Percentiles rank a stretch among this genome's conserved stretches.
phyloP scores from a whole-genome alignment of 2,797 vertebrate species.

The Phoebastria nigripes region DNA sequence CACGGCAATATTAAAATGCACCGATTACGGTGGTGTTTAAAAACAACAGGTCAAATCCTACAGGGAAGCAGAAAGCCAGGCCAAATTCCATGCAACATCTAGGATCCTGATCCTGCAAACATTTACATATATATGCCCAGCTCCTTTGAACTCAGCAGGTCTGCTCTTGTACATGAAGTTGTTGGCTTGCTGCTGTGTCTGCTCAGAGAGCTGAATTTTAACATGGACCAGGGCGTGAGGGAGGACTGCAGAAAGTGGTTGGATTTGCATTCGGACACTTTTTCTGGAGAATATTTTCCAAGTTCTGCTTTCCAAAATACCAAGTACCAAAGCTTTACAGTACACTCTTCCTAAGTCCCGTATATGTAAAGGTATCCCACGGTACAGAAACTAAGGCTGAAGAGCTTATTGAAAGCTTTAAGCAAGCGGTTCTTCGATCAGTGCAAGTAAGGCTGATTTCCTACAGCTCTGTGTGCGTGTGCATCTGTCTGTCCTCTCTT shows the following conservation, averaged over 20 bases:
- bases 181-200: background rate
- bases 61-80: constrained; percentile 1
- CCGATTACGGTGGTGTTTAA: constrained; percentile 23
- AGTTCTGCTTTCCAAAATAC: background rate
- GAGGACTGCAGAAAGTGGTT: background rate
- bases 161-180: background rate
- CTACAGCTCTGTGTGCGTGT: background rate
- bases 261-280: background rate
- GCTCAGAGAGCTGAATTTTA: background rate
- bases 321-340: background rate
- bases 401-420: background rate
- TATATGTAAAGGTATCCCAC: background rate
- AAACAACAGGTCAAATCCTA: constrained; percentile 47
- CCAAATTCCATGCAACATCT: background rate
- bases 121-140: background rate
- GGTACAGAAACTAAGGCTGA: background rate
- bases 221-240: background rate
- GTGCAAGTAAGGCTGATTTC: background rate
- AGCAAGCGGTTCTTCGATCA: background rate
- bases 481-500: background rate
- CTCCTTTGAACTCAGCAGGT: constrained; percentile 16
- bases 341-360: background rate
- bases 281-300: background rate
- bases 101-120: constrained; percentile 1
- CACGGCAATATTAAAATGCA: constrained; percentile 33